These are phyloP conservation scores for Bos indicus DNA, from an alignment of 2,113 vertebrate species.

Conservation along the genomic window DNA sequence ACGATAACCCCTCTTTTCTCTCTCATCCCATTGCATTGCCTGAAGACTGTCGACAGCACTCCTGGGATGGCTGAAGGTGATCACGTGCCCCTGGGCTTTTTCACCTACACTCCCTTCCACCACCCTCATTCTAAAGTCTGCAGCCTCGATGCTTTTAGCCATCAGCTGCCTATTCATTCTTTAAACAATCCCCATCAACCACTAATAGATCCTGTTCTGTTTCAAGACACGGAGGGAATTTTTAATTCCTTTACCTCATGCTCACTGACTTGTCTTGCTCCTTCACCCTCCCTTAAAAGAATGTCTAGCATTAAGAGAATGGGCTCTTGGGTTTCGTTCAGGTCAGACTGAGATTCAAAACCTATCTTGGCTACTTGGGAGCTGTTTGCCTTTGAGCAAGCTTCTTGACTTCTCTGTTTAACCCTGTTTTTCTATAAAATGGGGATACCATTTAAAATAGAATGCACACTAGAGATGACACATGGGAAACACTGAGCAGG, in stretches of 20 bases:
- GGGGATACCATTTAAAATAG: background rate
- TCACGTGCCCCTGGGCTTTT: accelerated
- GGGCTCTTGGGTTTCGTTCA: background rate
- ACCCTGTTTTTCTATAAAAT: background rate
- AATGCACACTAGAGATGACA: background rate
- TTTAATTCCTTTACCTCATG: background rate
- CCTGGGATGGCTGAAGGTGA: background rate
- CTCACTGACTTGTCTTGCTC: background rate
- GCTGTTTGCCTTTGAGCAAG: background rate
- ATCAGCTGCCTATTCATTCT: background rate
- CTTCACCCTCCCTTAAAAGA: background rate
- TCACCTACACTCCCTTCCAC: too few relatives aligned
- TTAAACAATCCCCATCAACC: background rate
- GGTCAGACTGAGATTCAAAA: background rate
- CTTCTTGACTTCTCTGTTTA: background rate
- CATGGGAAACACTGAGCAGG: background rate
- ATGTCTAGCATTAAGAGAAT: background rate
- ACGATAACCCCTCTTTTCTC: background rate
- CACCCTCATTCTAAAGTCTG: background rate
- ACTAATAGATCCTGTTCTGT: background rate
- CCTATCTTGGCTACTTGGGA: background rate
- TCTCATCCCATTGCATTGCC: too few relatives aligned
- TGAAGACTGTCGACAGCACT: background rate
- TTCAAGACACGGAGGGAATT: background rate
- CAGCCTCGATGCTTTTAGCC: background rate